Evolutionary conservation across 2,113 vertebrate species (phyloP).

Genomic region (Ranitomeya imitator): DNA sequence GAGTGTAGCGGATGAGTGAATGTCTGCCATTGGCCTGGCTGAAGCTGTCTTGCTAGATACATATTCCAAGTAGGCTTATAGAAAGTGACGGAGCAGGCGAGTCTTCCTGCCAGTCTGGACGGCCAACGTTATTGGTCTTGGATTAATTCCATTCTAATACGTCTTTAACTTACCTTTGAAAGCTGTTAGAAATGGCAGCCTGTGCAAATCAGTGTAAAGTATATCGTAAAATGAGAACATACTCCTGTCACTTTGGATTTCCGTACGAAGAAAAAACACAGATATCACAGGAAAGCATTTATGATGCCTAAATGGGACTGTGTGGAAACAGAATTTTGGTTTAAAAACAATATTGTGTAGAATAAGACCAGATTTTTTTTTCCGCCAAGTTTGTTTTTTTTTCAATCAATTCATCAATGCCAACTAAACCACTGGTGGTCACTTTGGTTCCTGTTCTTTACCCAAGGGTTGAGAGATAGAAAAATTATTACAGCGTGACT

Average conservation of each 20-base stretch:
- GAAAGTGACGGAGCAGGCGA: slow-evolving; percentile 54
- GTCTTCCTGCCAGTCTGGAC: slow-evolving; percentile 44
- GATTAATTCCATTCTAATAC: slow-evolving; percentile 58
- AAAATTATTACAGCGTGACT: background rate
- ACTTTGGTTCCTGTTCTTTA: background rate
- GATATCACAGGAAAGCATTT: background rate
- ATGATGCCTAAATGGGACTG: background rate
- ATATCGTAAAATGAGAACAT: slow-evolving; percentile 18
- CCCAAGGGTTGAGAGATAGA: background rate
- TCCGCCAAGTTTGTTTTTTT: background rate
- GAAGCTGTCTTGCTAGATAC: slow-evolving; percentile 30
- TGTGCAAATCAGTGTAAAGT: slow-evolving; percentile 44
- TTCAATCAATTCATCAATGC: background rate
- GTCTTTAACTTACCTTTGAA: slow-evolving; percentile 49
- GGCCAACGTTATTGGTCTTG: slow-evolving; percentile 55
- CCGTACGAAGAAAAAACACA: background rate
- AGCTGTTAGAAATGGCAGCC: slow-evolving; percentile 59
- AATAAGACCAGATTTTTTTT: background rate
- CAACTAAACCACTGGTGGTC: background rate
- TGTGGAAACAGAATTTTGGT: background rate
- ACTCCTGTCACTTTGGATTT: slow-evolving; percentile 36
- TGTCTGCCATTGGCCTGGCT: slow-evolving; percentile 62
- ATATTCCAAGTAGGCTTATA: slow-evolving; percentile 53
- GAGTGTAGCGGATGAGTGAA: slow-evolving; percentile 61
- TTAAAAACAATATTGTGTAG: background rate